Evolutionary conservation across 2,797 vertebrate genomes (phyloP), one percentile per base, ranked within the genome.

Genomic region (Apogon talboti): DNA sequence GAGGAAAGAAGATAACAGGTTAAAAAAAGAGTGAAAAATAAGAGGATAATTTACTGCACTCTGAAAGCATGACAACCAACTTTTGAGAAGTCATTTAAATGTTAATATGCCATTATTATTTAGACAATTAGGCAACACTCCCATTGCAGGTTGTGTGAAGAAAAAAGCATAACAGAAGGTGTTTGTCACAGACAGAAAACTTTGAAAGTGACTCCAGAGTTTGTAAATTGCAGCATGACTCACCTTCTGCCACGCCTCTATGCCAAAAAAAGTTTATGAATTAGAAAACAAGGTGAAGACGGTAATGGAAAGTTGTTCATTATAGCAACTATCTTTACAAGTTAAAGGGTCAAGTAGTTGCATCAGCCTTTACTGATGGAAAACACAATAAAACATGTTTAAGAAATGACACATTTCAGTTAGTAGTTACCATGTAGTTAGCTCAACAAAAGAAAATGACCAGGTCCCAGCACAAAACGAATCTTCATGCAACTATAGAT

Each of bases 141-240:
- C 57, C 33, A 19, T 6, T 28, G 16, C 40, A 65, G 50, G 30
- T 48, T 58, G 41, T 21, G 13, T 46, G 18, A 70, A 42, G 3
- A 16, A 35, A 51, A 40, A 46, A 35, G 37, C 6, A 51, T 41
- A 50, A 19, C 46, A 70, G 58, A 70, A 66, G 64, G 47, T 74
- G 53, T 15, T 67, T 55, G 11, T 49, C 30, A 12, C 51, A 30
- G 38, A 46, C 61, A 61, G 24, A 47, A 37, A 77, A 79, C 45
- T 70, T 71, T 89, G 76, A 83, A 87, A 86, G 83, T 86, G 72
- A 86, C 81, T 75, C 47, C 21, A 24, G 51, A 66, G 60, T 74
- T 52, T 43, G 6, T 52, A 16, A 13, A 49, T 8, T 13, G 37
- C 3, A 58, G 44, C 62, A 14, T 4, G 8, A 45, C 53, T 66